Conservation (phyloP, 2,113 vertebrate species). For the Phyllostomus discolor region DNA sequence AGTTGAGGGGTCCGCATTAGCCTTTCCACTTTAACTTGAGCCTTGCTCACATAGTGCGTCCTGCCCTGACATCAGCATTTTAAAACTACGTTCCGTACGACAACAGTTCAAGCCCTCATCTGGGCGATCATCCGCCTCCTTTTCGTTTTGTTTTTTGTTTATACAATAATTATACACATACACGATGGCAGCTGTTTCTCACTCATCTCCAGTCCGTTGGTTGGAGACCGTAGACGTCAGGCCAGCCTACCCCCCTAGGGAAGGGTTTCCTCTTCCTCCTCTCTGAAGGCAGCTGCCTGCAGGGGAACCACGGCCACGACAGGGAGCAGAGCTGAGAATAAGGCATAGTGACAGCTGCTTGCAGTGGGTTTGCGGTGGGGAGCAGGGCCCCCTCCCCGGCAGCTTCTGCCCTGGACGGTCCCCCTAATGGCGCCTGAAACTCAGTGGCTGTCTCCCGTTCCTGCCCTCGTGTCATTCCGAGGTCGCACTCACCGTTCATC, state of each 20-base stretch:
- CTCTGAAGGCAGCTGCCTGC: neutral
- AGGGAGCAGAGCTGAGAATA: neutral
- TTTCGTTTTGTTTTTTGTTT: neutral
- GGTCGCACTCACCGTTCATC: neutral
- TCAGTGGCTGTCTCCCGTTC: neutral
- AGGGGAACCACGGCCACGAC: neutral
- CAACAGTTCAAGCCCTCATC: neutral
- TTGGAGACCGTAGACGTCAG: neutral
- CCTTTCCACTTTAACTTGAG: neutral
- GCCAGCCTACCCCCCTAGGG: neutral
- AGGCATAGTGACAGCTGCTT: neutral
- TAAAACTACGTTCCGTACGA: neutral
- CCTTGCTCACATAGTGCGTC: neutral
- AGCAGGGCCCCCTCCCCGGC: neutral
- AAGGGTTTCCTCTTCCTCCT: neutral
- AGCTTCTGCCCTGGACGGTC: neutral
- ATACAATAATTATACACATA: neutral
- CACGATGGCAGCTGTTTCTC: neutral
- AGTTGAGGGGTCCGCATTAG: neutral
- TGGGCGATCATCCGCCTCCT: neutral
- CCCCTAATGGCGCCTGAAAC: neutral
- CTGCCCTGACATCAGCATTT: neutral
- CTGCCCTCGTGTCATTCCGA: neutral
- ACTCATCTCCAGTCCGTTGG: neutral
- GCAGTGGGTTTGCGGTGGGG: neutral